Evolutionary conservation across 2,797 vertebrate genomes (phyloP), one percentile per base, ranked within the genome.

Genomic region (Premnoplex brunnescens): DNA sequence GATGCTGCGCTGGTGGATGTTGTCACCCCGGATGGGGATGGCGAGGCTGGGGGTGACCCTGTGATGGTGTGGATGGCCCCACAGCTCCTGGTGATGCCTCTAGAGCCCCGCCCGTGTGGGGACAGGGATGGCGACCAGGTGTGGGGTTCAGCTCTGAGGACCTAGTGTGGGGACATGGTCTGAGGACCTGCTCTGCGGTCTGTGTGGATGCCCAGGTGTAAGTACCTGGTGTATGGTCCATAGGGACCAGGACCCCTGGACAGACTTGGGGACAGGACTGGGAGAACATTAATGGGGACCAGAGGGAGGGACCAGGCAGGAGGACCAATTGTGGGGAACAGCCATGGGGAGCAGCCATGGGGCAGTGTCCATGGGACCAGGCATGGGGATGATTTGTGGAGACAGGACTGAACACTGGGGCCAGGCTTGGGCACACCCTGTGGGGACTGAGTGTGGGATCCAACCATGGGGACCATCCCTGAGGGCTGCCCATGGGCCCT

Each of bases 91-190:
- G 64, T 3, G 78, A 13, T 68, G 81, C 52, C 12, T 5, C 36
- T 32, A 13, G 69, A 56, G 36, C 39, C n/a, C 48, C 46, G 63
- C 22, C 28, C 2, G 2, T 2, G 4, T 16, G 12, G 78, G 75
- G 27, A 64, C 24, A n/a, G 67, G 46, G 10, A 68, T 30, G 41
- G 62, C n/a, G 19, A 32, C 9, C 12, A 11, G 58, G 37, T 7
- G 3, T 14, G 20, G 37, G 21, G 22, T 30, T 41, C 28, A 10
- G 24, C 10, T 63, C 10, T 21, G 62, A 32, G 28, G 32, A 37
- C 8, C 4, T 18, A n/a, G 30, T 9, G 15, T 34, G 27, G 1
- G 2, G 37, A 44, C 24, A 1, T 0, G 1, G 15, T 16, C 41
- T 68, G 30, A 41, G 56, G 14, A 62, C 48, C 22, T 20, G 24